Evolutionary conservation across 2,888 invertebrate species (phyloP), one percentile per base, ranked within the genome.

Genomic region (Eurois occulta): DNA sequence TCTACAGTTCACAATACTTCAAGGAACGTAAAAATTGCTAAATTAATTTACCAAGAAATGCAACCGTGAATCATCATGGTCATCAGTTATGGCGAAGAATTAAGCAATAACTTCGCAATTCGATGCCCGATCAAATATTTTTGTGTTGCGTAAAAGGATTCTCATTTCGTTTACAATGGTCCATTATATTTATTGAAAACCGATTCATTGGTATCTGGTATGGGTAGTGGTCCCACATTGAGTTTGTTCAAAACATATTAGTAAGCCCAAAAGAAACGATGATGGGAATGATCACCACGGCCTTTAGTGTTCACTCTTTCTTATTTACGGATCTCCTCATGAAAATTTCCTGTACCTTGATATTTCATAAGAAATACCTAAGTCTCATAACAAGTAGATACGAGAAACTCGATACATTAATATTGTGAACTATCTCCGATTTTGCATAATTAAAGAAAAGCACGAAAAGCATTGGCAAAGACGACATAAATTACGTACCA

Each of bases 401-500:
- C 4, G 11, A 60, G 24, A 48, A 24, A 24, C 16, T 41, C 35
- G 21, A 16, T 21, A 65, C 13, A 46, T 6, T 16, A 46, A 74
- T 70, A 74, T 75, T 86, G 83, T 83, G 67, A 87, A 85, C 83
- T 82, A 81, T 88, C 91, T 88, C 90, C 86, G 81, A 86, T 78
- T 87, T 85, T 89, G 91, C 91, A 90, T 90, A 91, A 91, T 91
- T 91, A 92, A 92, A 91, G 83, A 87, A 89, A 95, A 95, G 94
- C 94, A 92, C 93, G 90, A 94, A 90, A 94, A 94, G 94, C 95
- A 90, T 90, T 89, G 87, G 90, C 90, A 90, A 91, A 90, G 90
- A 92, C 89, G 88, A 92, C 90, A 91, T 88, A 82, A 79, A 87
- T 86, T 86, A 88, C 78, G 82, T 79, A 86, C 68, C 78, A 89